Evolutionary conservation across 1,140 invertebrate species (phyloP).

Genomic region (Portunus trituberculatus): DNA sequence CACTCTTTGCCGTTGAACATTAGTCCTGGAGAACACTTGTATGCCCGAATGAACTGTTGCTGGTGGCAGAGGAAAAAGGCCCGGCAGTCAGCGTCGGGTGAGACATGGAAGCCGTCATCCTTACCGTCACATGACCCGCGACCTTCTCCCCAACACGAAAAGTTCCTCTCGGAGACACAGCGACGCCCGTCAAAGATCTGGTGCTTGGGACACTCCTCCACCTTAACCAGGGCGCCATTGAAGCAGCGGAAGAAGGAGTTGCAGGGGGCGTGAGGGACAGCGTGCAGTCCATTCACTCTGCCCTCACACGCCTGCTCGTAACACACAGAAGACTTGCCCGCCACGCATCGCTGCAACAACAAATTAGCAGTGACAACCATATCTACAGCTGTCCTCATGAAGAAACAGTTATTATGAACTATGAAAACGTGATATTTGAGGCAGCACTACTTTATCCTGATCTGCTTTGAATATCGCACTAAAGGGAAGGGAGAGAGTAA

Average conservation of each 20-base stretch:
- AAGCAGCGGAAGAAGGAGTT: slow-evolving; percentile 79
- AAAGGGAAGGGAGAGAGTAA: too few species aligned
- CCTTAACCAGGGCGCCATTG: slow-evolving; percentile 78
- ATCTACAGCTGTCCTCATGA: background rate
- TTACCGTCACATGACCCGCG: slow-evolving; percentile 77
- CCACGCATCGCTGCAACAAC: slow-evolving; percentile 77
- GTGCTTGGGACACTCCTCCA: slow-evolving; percentile 81
- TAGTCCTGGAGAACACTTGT: slow-evolving; percentile 79
- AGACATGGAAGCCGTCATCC: slow-evolving; percentile 82
- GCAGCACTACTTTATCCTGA: too few species aligned
- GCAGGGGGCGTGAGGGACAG: slow-evolving; percentile 79
- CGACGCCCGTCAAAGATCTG: slow-evolving; percentile 81
- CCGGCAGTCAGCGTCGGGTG: slow-evolving; percentile 82
- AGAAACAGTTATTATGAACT: background rate
- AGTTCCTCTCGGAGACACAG: slow-evolving; percentile 80
- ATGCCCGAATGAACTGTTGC: slow-evolving; percentile 79
- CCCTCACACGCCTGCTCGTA: slow-evolving; percentile 80
- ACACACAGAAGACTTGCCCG: slow-evolving; percentile 78
- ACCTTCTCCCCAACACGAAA: slow-evolving; percentile 79
- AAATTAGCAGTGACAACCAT: background rate
- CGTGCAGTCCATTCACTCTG: slow-evolving; percentile 78
- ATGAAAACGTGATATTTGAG: background rate
- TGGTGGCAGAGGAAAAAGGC: slow-evolving; percentile 83
- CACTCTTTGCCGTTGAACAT: slow-evolving; percentile 80
- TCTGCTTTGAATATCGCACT: too few species aligned